Evolutionary conservation across 2,888 invertebrate genomes (phyloP).

Genomic region (Didymodactylos carnosus): DNA sequence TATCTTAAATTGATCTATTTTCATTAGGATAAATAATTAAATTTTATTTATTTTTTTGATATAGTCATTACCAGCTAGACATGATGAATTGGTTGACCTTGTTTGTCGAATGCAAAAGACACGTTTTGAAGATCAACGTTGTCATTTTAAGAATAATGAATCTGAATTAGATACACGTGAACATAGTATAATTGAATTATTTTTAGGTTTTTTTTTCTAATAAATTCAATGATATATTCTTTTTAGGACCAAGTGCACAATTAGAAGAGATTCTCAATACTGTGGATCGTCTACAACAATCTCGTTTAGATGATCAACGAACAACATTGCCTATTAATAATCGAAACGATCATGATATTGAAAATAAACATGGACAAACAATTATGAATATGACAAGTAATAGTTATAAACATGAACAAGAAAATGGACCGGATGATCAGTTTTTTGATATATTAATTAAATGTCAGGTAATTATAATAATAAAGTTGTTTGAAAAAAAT

Average conservation of each 20-base stretch:
- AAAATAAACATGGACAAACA: not conserved
- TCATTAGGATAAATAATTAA: too few relatives aligned
- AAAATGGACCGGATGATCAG: too few relatives aligned
- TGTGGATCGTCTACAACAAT: not conserved
- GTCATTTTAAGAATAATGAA: not conserved
- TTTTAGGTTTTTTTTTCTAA: too few relatives aligned
- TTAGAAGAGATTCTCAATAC: not conserved
- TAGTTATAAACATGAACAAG: too few relatives aligned
- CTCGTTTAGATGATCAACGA: not conserved
- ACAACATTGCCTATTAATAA: not conserved
- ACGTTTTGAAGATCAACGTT: not conserved
- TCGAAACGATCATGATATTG: not conserved
- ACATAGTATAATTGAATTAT: too few relatives aligned
- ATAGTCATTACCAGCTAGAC: not conserved
- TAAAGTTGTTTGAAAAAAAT: too few relatives aligned
- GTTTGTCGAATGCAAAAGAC: not conserved
- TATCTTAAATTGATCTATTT: too few relatives aligned
- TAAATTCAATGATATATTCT: too few relatives aligned
- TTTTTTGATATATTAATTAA: constrained; percentile 66
- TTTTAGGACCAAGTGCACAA: not conserved
- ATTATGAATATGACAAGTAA: too few relatives aligned
- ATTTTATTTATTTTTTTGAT: too few relatives aligned
- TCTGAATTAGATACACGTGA: not conserved
- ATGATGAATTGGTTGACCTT: not conserved
- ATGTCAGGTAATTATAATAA: constrained; percentile 44